Evolutionary conservation across 2,888 invertebrate species (phyloP).

Genomic region (Chrysolina haemoptera): DNA sequence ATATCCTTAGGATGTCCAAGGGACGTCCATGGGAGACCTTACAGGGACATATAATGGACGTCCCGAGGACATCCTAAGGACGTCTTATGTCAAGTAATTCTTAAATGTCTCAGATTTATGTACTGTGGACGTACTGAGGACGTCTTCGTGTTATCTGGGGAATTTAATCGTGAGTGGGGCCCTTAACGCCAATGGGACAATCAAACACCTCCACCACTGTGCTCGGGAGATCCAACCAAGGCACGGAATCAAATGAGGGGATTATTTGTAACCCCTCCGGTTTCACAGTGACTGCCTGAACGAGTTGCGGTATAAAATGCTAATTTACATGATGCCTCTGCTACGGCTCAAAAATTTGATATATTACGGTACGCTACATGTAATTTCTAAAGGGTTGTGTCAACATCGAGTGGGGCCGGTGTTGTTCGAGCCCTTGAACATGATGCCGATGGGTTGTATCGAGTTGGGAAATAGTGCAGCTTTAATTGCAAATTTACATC

Average conservation of each 20-base stretch:
- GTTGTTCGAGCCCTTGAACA: constrained; percentile 33
- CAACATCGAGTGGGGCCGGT: constrained; percentile 44
- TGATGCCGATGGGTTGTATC: neutral
- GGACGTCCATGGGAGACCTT: no score
- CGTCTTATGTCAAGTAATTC: no score
- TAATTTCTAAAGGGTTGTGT: constrained; percentile 40
- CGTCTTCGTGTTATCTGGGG: no score
- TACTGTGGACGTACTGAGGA: no score
- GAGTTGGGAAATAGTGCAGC: constrained; percentile 10
- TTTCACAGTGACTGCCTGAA: constrained; percentile 58
- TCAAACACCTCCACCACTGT: constrained; percentile 29
- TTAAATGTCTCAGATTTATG: no score
- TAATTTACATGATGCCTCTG: constrained; percentile 62
- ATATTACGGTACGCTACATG: constrained; percentile 47
- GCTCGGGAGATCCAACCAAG: constrained; percentile 35
- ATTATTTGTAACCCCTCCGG: constrained; percentile 60
- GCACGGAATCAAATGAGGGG: constrained; percentile 62
- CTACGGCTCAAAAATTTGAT: constrained; percentile 54
- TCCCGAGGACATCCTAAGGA: no score
- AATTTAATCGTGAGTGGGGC: no score
- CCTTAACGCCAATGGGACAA: no score
- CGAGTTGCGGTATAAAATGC: constrained; percentile 63
- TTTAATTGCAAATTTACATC: neutral
- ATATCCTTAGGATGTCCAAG: no score
- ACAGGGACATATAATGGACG: no score